These are phyloP conservation scores for Ispidina lecontei DNA, from an alignment of 2,797 vertebrate species.

Conservation along the genomic window DNA sequence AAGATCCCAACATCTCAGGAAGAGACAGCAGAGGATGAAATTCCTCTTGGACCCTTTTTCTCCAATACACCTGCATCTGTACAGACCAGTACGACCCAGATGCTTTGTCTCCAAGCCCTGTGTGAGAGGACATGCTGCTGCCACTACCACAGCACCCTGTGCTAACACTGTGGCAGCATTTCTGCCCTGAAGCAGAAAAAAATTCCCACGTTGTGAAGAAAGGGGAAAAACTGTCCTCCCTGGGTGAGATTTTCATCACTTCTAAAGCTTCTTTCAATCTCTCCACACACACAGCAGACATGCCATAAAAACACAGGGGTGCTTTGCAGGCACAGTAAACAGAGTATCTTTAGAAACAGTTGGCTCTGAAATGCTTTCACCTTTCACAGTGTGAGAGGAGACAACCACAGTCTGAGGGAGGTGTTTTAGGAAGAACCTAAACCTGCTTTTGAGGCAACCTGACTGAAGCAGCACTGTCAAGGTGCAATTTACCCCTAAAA, in stretches of 20 bases:
- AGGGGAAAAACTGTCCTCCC: not conserved
- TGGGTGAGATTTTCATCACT: not conserved
- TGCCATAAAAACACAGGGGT: not conserved
- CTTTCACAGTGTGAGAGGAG: not conserved
- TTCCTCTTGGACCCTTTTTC: not conserved
- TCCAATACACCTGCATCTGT: not conserved
- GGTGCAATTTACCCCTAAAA: accelerated
- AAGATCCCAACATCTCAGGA: not conserved
- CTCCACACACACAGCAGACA: not conserved
- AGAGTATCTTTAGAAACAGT: not conserved
- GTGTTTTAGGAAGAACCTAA: not conserved
- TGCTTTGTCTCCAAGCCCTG: not conserved
- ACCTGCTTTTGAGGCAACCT: not conserved
- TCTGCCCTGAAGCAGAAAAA: not conserved
- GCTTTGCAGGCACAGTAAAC: not conserved
- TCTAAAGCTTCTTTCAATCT: not conserved
- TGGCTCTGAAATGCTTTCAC: not conserved
- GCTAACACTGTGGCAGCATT: not conserved
- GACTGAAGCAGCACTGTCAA: not conserved
- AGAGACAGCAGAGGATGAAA: not conserved
- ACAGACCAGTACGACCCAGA: not conserved
- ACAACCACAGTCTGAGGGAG: not conserved
- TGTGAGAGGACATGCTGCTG: not conserved
- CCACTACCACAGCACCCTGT: not conserved
- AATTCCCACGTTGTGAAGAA: not conserved